phyloP scores from a whole-genome alignment of 2,888 invertebrate genomes.

The Hololepta plana region DNA sequence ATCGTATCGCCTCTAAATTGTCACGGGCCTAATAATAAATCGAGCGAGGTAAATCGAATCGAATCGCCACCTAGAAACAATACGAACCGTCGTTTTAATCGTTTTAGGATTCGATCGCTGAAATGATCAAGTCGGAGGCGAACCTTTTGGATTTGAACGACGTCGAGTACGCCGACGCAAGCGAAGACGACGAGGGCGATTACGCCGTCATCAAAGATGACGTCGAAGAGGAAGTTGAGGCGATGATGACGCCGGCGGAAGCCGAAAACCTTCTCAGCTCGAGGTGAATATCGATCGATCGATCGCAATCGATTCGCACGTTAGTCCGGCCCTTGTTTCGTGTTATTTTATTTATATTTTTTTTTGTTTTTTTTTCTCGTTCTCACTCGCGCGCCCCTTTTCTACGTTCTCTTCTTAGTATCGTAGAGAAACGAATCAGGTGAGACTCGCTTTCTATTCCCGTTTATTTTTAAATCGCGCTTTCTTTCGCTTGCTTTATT shows the following conservation, averaged over 20 bases:
- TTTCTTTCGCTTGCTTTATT: too few relatives aligned
- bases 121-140: slow-evolving; percentile 32
- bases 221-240: slow-evolving; percentile 29
- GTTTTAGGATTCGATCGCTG: too few relatives aligned
- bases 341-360: background rate
- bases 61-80: too few relatives aligned
- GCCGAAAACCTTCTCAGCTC: slow-evolving; percentile 74
- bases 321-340: too few relatives aligned
- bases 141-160: slow-evolving; percentile 36
- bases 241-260: slow-evolving; percentile 78
- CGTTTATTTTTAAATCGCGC: too few relatives aligned
- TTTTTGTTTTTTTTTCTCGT: background rate
- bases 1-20: too few relatives aligned
- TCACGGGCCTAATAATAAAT: too few relatives aligned
- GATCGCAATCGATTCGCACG: too few relatives aligned
- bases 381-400: background rate
- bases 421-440: slow-evolving; percentile 7
- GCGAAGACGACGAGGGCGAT: slow-evolving; percentile 28
- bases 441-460: too few relatives aligned
- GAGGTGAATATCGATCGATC: slow-evolving; percentile 57
- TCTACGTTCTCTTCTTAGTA: slow-evolving; percentile 3
- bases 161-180: slow-evolving; percentile 37
- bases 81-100: too few relatives aligned
- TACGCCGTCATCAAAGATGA: slow-evolving; percentile 9
- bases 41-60: too few relatives aligned